Base-by-base conservation (phyloP, 1,140 invertebrate genomes). In the Drosophila rufa region DNA sequence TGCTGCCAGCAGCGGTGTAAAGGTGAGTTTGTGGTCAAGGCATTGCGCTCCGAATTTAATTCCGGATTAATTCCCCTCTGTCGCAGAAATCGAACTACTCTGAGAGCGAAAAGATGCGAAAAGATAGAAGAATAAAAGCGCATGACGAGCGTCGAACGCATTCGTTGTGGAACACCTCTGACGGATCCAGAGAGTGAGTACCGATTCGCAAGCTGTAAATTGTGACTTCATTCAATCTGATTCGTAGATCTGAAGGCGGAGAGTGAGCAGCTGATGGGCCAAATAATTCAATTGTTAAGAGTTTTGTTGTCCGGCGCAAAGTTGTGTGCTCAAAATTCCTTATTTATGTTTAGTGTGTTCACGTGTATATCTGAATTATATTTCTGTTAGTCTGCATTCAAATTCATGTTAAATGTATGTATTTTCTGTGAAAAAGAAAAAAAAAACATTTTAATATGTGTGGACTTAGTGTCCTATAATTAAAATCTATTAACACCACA, bases 91-190 rank as follows among this genome's bases (percentile, higher is more conserved):
- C 76, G 0, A 6, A 56, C 8, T 67, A 43, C 19, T 22, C 19
- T 1, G 19, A 22, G 2, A 22, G 19, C 19, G n/a, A n/a, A n/a
- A 0, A 1, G 19, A 19, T 19, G 3, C 69, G 86, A 0, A 67
- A 42, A 42, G 84, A 75, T 57, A 58, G 73, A 17, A 47, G 86
- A 1, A 70, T 86, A 1, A 80, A 66, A 17, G 69, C 59, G 1
- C 67, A 86, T 12, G 86, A 91, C 46, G 86, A 91, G 17, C 56
- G 61, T 12, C 62, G 83, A 0, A 80, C 53, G 46, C 71, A 86
- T 4, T 91, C 73, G 0, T 77, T 62, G 46, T 91, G 68, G 82
- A 79, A 82, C 17, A 71, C 77, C 42, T 46, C 43, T 80, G 79
- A 91, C 86, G 14, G 86, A 82, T 38, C 58, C 79, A 3, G 48